Evolutionary conservation across 2,113 vertebrate species (phyloP).

Genomic region (Gorsachius goisagi): DNA sequence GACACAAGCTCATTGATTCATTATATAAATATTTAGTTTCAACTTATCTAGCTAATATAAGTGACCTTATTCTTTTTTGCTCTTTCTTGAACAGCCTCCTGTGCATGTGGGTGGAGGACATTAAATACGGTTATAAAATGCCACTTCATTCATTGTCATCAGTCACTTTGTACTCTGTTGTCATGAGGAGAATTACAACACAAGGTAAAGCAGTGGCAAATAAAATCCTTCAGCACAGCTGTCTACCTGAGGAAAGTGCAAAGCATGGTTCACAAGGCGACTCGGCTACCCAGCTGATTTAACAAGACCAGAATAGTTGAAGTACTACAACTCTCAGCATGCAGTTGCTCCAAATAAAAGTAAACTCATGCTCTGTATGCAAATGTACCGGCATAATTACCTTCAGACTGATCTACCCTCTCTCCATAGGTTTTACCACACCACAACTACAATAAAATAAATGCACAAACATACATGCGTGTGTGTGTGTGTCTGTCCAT

Average conservation of each 20-base stretch:
- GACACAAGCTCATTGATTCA: neutral
- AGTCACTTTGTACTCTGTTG: neutral
- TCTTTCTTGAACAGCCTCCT: neutral
- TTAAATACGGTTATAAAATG: neutral
- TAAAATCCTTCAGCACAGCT: neutral
- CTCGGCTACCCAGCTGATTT: neutral
- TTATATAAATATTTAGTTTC: neutral
- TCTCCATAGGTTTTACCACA: neutral
- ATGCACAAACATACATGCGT: rapidly evolving
- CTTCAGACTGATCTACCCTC: neutral
- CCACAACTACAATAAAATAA: neutral
- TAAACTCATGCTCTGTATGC: rapidly evolving
- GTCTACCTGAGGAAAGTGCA: neutral
- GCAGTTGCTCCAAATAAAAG: neutral
- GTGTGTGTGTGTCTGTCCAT: neutral
- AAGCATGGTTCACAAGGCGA: neutral
- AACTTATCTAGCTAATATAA: neutral
- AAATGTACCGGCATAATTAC: neutral
- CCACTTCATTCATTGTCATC: neutral
- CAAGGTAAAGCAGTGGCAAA: neutral
- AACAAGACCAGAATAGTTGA: neutral
- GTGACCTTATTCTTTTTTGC: neutral
- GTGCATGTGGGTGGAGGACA: neutral
- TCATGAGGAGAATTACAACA: neutral
- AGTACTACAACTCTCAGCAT: neutral